These are phyloP conservation scores for Neolamprologus modestus DNA, from an alignment of 2,113 vertebrate genomes.

Conservation along the genomic window DNA sequence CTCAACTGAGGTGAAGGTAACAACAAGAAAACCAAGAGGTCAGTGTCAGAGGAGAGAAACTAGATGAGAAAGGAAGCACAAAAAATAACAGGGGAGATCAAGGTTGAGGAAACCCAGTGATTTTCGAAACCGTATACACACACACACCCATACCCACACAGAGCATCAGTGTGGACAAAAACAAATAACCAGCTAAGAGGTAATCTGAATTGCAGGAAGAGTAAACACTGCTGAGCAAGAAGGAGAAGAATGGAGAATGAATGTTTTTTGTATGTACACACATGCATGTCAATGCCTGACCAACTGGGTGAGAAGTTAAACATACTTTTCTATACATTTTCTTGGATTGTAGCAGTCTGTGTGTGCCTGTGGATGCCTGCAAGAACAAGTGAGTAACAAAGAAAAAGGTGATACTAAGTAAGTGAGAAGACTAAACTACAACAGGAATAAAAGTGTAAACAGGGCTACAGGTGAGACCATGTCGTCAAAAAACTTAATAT, in stretches of 20 bases:
- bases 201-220: fast-evolving
- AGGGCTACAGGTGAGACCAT: not conserved
- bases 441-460: not conserved
- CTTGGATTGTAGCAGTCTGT: not conserved
- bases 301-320: not conserved
- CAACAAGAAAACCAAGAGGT: not conserved
- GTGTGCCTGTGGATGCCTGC: not conserved
- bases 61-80: not conserved
- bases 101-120: not conserved
- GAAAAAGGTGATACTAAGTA: not conserved
- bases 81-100: not conserved
- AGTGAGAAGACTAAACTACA: not conserved
- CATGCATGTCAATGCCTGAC: not conserved
- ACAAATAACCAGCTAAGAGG: not conserved
- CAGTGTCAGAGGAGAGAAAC: not conserved
- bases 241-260: not conserved
- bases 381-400: not conserved
- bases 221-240: not conserved
- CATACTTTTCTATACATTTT: not conserved
- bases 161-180: not conserved
- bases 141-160: not conserved
- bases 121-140: not conserved
- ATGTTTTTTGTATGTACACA: not conserved
- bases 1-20: not conserved
- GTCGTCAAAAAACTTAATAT: not conserved